These are phyloP conservation scores for Bradypus variegatus DNA, from an alignment of 2,797 vertebrate genomes.

Conservation along the genomic window DNA sequence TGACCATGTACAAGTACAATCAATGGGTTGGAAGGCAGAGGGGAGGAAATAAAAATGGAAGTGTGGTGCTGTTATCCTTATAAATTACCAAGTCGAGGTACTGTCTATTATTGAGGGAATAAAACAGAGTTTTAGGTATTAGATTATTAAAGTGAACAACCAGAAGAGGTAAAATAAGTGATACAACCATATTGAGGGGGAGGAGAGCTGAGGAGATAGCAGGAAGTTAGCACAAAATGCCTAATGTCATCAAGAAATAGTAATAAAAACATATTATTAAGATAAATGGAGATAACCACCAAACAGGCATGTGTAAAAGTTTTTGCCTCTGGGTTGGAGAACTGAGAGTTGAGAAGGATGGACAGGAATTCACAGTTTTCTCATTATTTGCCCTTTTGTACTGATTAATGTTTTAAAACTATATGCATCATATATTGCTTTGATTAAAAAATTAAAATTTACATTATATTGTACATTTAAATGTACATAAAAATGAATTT, in stretches of 20 bases:
- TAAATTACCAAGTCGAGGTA: neutral
- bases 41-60: neutral
- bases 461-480: neutral
- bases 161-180: neutral
- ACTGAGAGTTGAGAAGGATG: neutral
- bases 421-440: neutral
- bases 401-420: neutral
- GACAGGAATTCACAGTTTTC: neutral
- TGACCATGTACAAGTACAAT: neutral
- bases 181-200: neutral
- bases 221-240: conserved; percentile 3
- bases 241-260: conserved; percentile 11
- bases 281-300: neutral
- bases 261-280: neutral
- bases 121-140: neutral
- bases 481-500: neutral
- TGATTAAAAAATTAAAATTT: neutral
- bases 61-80: neutral
- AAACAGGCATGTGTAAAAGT: neutral
- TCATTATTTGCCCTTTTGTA: neutral
- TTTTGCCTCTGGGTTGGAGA: neutral
- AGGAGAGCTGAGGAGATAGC: neutral
- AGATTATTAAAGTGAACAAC: neutral
- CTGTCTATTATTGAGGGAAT: neutral
- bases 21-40: neutral